Evolutionary conservation across 2,797 vertebrate genomes (phyloP), one percentile per base, ranked within the genome.

Genomic region (Thalassophryne amazonica): DNA sequence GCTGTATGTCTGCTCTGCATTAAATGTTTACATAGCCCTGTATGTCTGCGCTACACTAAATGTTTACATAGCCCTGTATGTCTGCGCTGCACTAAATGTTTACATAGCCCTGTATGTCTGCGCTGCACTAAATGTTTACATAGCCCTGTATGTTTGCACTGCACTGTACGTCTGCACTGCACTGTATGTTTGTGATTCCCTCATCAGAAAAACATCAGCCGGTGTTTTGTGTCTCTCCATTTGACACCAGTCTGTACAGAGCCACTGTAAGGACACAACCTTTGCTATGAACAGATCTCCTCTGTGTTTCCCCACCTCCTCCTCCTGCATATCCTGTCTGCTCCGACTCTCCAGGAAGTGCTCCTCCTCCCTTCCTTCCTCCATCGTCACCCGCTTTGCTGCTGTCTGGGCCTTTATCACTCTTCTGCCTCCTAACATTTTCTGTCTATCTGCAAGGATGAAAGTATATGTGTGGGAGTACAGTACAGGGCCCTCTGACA

Each of bases 301-400:
- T 66, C 79, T 84, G 78, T 81, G 79, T 85, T 76, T 84, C 60
- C 78, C 76, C 71, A 79, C 75, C 70, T 77, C 65, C 48, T 78
- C 61, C 65, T 81, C 73, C 76, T 84, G 76, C 76, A 77, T 81
- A 84, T 88, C 85, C 85, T 88, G 83, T 73, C 69, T 76, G 75
- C 71, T 65, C 78, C 27, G 72, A 84, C 83, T 84, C 81, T 86
- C 76, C 84, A 86, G 86, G 86, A 88, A 87, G 84, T 74, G 25
- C 69, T 78, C 78, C 80, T 81, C 69, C 81, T 83, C 76, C 76
- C 77, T 81, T 27, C 80, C 80, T 82, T 73, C 80, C 82, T 80
- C 23, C 63, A 71, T 79, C 33, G 30, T 49, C 19, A 48, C 69
- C 57, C 41, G 28, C 45, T 34, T 72, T 54, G 60, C 51, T 81